These are phyloP conservation scores for Sturnus vulgaris DNA, from an alignment of 2,113 vertebrate genomes.

Conservation along the genomic window DNA sequence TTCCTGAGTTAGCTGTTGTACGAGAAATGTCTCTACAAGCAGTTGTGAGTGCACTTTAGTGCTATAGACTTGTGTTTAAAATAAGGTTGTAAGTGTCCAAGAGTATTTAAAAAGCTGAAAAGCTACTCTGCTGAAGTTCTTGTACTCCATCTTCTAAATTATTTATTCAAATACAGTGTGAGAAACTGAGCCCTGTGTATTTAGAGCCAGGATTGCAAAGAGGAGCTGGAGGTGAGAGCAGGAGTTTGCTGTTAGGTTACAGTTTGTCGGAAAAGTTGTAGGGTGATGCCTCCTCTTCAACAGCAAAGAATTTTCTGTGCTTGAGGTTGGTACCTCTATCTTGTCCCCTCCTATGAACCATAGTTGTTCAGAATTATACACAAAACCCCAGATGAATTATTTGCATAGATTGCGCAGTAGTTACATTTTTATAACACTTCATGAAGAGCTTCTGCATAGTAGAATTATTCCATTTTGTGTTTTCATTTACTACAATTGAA, in stretches of 20 bases:
- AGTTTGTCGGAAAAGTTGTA: neutral
- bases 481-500: neutral
- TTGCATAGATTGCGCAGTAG: neutral
- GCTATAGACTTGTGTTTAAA: neutral
- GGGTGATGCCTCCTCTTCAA: neutral
- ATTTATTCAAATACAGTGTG: neutral
- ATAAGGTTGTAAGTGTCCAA: neutral
- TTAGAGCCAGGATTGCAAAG: neutral
- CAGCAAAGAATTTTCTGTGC: neutral
- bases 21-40: neutral
- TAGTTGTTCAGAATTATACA: neutral
- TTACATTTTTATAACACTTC: neutral
- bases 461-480: neutral
- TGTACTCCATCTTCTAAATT: neutral
- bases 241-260: neutral
- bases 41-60: neutral
- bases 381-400: neutral
- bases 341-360: neutral
- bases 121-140: neutral
- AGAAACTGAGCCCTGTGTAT: neutral
- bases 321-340: neutral
- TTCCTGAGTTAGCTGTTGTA: slow-evolving; percentile 4
- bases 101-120: slow-evolving; percentile 22
- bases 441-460: neutral
- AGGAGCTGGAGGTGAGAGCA: neutral